Base-by-base conservation (phyloP, 1,140 invertebrate genomes). In the Ips nitidus region DNA sequence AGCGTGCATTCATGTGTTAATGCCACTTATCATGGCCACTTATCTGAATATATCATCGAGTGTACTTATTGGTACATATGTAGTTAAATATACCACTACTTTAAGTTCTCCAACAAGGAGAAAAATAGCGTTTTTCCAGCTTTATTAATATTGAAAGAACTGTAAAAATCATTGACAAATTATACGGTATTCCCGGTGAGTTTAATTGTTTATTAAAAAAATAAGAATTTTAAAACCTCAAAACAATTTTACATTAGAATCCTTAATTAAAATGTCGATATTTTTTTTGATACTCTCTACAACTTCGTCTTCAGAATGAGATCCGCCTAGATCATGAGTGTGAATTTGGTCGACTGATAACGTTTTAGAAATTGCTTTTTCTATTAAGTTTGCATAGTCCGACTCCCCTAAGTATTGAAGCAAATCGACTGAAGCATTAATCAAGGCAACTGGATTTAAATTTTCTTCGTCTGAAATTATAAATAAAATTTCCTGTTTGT, bases 391-490 rank as follows among this genome's bases (percentile, higher is more conserved):
- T 0, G 93, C 91, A 83, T 98, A 90, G 73, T 88, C 81, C 64
- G 91, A 86, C 70, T 94, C 87, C 0, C 91, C 89, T 8, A 98
- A 83, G 80, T 98, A 93, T 74, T 92, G 87, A 67, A 98, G 83
- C 87, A 98, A 90, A 81, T 97, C 94, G 40, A 93, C 89, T 22
- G 92, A 89, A 1, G 94, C 92, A 80, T 95, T 94, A 55, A 98
- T 82, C 90, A 98, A 97, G 0, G 95, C 95, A 61, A 95, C 90
- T 0, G 98, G 98, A 82, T 99, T 99, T 0, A 97, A 96, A 50
- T 97, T 89, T 81, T 98, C 95, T 38, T 69, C 56, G 67, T 70
- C 74, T 75, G 45, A 1, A 72, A 73, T 3, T 39, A 68, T 40
- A 3, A 2, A 59, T 6, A 22, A 22, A 22, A 22, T 22, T 22